Evolutionary conservation across 1,140 invertebrate genomes (phyloP).

Genomic region (Luehdorfia chinensis): DNA sequence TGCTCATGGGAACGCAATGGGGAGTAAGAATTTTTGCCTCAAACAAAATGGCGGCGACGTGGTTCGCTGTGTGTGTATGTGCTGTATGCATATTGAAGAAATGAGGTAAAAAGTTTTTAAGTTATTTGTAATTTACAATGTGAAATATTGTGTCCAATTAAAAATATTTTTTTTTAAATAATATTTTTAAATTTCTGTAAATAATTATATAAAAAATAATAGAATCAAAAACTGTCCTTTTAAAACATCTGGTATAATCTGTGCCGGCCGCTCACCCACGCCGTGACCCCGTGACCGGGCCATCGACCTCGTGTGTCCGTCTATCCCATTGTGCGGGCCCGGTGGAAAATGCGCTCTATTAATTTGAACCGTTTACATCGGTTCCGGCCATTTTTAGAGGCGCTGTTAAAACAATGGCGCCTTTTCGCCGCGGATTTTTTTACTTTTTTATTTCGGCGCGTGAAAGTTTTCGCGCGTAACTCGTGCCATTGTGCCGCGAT

Average conservation of each 20-base stretch:
- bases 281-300: constrained; percentile 43
- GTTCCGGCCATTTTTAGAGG: constrained; percentile 29
- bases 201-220: no score
- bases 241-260: background rate
- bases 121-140: no score
- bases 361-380: constrained; percentile 38
- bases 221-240: background rate
- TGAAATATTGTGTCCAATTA: no score
- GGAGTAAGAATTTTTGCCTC: no score
- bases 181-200: no score
- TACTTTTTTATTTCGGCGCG: background rate
- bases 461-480: constrained; percentile 2
- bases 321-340: constrained; percentile 35
- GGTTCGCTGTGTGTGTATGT: no score
- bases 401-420: constrained; percentile 36
- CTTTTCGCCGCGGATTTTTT: constrained; percentile 10
- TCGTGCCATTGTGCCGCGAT: background rate
- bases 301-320: constrained; percentile 25
- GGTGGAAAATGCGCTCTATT: constrained; percentile 45
- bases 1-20: no score
- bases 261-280: constrained; percentile 19
- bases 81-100: no score
- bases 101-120: no score
- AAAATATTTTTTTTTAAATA: no score
- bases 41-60: no score